phyloP scores from a whole-genome alignment of 2,888 invertebrate genomes.

The Mythimna vitellina region DNA sequence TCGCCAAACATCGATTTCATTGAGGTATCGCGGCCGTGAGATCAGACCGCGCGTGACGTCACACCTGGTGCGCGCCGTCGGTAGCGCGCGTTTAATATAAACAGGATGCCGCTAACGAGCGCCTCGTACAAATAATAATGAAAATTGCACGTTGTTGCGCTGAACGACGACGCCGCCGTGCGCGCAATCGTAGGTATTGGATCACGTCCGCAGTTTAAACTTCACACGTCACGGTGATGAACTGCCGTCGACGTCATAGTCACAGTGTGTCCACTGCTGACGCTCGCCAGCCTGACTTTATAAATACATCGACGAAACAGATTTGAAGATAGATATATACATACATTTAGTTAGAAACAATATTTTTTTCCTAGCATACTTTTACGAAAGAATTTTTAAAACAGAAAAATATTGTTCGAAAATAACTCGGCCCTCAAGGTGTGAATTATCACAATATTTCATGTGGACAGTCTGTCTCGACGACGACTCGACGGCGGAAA shows the following conservation, averaged over 20 bases:
- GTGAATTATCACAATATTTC: slow-evolving; percentile 37
- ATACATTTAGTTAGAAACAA: too few species aligned
- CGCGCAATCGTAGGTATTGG: slow-evolving; percentile 10
- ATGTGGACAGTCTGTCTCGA: slow-evolving; percentile 16
- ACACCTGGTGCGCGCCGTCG: not conserved
- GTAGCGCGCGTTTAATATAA: slow-evolving; percentile 25
- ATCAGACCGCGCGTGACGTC: slow-evolving; percentile 25
- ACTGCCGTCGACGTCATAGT: slow-evolving; percentile 26
- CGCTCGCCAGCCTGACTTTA: not conserved
- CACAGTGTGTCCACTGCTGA: not conserved
- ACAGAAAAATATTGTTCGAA: slow-evolving; percentile 7
- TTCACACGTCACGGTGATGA: slow-evolving; percentile 17
- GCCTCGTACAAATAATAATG: slow-evolving; percentile 21
- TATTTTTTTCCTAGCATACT: not conserved
- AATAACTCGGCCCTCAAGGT: slow-evolving; percentile 49
- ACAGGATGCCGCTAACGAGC: slow-evolving; percentile 53
- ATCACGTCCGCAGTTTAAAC: slow-evolving; percentile 33
- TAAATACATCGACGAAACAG: not conserved
- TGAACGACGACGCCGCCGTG: not conserved
- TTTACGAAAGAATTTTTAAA: slow-evolving; percentile 18
- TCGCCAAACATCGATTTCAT: slow-evolving; percentile 9
- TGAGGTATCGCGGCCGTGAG: slow-evolving; percentile 5
- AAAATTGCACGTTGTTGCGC: slow-evolving; percentile 31
- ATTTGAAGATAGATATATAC: not conserved
- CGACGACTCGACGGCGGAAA: slow-evolving; percentile 45